These are phyloP conservation scores for Cydia strobilella DNA, from an alignment of 1,140 invertebrate species.

Conservation along the genomic window DNA sequence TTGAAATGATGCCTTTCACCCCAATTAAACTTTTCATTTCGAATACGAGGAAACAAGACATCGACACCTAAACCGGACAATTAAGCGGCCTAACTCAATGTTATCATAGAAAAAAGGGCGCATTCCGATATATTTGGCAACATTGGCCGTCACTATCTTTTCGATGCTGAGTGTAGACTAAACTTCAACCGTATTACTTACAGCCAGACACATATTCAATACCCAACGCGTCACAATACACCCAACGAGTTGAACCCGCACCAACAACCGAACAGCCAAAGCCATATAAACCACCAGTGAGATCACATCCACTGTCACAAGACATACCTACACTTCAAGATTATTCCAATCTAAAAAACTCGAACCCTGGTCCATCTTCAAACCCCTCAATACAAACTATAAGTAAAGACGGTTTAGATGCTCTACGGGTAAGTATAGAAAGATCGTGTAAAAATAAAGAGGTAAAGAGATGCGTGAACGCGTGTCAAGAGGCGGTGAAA, in stretches of 20 bases:
- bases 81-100: too few relatives aligned
- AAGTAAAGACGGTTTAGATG: neutral
- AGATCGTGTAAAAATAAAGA: conserved; percentile 44
- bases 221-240: neutral
- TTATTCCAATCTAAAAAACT: neutral
- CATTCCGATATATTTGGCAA: too few relatives aligned
- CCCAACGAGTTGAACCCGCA: neutral
- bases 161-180: neutral
- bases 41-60: too few relatives aligned
- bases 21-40: too few relatives aligned
- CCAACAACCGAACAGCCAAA: neutral
- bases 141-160: neutral
- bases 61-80: too few relatives aligned
- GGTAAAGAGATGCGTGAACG: conserved; percentile 47
- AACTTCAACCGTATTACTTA: neutral
- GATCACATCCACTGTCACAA: neutral
- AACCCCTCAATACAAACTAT: neutral
- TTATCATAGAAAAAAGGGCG: too few relatives aligned
- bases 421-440: neutral
- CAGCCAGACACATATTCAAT: neutral
- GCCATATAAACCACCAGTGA: neutral
- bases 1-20: too few relatives aligned
- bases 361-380: neutral
- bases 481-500: conserved; percentile 46
- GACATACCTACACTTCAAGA: neutral